phyloP scores from a whole-genome alignment of 1,140 invertebrate genomes.

The Drosophila willistoni region DNA sequence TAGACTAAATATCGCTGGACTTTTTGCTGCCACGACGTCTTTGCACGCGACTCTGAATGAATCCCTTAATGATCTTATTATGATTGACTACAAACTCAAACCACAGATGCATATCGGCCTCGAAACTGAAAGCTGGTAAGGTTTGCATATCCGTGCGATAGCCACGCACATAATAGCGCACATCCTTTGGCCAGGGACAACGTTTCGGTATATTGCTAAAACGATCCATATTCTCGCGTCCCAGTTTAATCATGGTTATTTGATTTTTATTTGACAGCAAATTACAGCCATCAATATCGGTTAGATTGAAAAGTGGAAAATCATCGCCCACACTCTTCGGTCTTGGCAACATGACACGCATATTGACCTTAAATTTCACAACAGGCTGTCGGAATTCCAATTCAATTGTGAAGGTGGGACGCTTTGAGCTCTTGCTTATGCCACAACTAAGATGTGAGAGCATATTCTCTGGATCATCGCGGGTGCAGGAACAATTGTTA shows the following conservation, averaged over 20 bases:
- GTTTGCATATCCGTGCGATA: constrained; percentile 59
- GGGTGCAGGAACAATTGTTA: constrained; percentile 42
- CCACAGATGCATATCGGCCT: constrained; percentile 54
- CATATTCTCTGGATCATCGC: constrained; percentile 47
- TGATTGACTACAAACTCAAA: constrained; percentile 50
- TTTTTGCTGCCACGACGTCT: constrained; percentile 20
- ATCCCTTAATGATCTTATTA: constrained; percentile 54
- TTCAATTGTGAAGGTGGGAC: constrained; percentile 51
- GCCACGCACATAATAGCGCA: constrained; percentile 49
- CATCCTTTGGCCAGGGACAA: constrained; percentile 49
- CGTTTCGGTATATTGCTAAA: constrained; percentile 45
- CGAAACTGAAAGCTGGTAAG: constrained; percentile 54
- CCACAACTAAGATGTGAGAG: constrained; percentile 35
- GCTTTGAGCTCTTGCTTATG: constrained; percentile 45
- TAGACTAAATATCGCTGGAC: neutral
- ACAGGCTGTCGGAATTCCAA: constrained; percentile 49
- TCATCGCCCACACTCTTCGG: constrained; percentile 5
- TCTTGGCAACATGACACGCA: constrained; percentile 43
- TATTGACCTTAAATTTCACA: constrained; percentile 47
- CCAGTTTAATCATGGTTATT: constrained; percentile 49
- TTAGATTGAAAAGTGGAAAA: constrained; percentile 52
- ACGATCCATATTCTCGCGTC: constrained; percentile 41
- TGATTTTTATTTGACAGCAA: constrained; percentile 61
- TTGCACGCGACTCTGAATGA: constrained; percentile 40
- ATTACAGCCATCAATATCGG: constrained; percentile 53